Base-by-base conservation (phyloP, 2,888 invertebrate species). In the Ectropis crepuscularia region DNA sequence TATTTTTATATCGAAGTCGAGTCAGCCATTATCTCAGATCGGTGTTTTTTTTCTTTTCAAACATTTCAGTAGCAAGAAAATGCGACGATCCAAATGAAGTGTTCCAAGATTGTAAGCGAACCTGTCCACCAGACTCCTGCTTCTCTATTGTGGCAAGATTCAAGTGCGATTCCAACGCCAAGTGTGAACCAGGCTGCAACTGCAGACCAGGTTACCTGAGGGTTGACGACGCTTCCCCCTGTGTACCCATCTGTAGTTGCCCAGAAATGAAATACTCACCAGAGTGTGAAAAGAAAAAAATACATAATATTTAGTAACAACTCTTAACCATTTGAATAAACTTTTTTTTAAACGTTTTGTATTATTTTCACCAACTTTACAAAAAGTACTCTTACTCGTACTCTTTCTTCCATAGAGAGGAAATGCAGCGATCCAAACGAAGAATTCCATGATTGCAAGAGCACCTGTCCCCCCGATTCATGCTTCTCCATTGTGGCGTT, bases 71-170 rank as follows among this genome's bases (percentile, higher is more conserved):
- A 57, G 47, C 53, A 62, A 57, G 50, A 4, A 51, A 37, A 16
- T 70, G 65, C 43, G 47, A 41, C 12, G 67, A 59, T 43, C 51
- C 54, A 9, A 75, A 80, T 42, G 77, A 78, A 72, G 69, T 70
- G 28, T 76, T 70, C 54, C 65, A 57, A 0, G 45, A 57, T 5
- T 76, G 76, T 58, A 76, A 74, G 53, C 54, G 16, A 9, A 47
- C 58, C 8, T 82, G 81, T 46, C 79, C 81, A 5, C 76, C 79
- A 0, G 76, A 81, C 10, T 61, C 61, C 0, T 81, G 81, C 55
- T 2, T 69, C 0, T 74, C 75, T 2, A 36, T 75, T n/a, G 39
- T 73, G 2, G 71, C 74, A 0, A 65, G 11, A 8, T 74, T 64
- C 46, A 67, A 72, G 11, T 82, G 81, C 41, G 2, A 47, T 57